Conservation (phyloP, 64 coral and sea anemone species). For the Astreopora myriophthalma region DNA sequence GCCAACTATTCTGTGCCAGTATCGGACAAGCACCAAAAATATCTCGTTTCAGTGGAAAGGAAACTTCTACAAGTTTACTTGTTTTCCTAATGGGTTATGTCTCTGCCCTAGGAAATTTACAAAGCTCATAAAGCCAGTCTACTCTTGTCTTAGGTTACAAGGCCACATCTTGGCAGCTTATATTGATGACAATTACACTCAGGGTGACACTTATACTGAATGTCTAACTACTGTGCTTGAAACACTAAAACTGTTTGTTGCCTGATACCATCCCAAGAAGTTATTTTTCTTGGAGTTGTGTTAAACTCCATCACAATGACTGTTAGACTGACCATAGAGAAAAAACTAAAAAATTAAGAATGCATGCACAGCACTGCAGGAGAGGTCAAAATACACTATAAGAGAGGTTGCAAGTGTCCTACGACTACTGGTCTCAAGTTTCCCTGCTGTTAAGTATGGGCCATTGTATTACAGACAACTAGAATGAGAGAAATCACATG, state of each 20-base stretch:
- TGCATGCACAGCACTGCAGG: neutral
- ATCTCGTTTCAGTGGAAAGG: neutral
- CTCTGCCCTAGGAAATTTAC: constrained; percentile 33
- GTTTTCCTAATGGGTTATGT: constrained; percentile 36
- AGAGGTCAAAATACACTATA: neutral
- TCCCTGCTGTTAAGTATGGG: constrained; percentile 35
- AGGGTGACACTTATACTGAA: constrained; percentile 6
- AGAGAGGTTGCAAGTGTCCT: constrained; percentile 8
- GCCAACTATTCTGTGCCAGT: neutral
- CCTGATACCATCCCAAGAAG: neutral
- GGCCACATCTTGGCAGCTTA: constrained; percentile 32
- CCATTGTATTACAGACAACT: neutral
- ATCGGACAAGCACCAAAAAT: neutral
- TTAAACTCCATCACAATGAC: constrained; percentile 1
- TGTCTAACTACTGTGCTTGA: constrained; percentile 24
- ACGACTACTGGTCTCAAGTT: neutral
- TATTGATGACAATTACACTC: constrained; percentile 51
- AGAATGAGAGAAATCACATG: neutral
- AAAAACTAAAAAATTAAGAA: constrained; percentile 8
- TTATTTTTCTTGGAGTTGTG: neutral
- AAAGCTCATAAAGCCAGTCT: constrained; percentile 31
- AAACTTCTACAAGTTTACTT: neutral
- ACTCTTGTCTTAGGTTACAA: neutral
- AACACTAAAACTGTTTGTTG: neutral
- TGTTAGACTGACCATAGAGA: neutral